Conservation (phyloP, 1,140 invertebrate genomes). For the Apis laboriosa region DNA sequence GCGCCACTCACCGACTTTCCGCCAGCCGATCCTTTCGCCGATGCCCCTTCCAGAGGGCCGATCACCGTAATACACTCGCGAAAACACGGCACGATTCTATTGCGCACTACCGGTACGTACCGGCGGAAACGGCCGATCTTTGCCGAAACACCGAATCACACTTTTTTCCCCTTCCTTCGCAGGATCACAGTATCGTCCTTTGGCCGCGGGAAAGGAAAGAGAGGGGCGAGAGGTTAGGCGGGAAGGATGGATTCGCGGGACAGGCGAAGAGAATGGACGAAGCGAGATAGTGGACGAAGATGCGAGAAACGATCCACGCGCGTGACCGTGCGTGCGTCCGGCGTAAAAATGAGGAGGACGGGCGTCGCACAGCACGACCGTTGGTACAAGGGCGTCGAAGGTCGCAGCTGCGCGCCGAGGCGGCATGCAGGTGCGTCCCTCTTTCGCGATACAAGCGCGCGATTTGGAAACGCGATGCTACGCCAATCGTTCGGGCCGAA, state of each 20-base stretch:
- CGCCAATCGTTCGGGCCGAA: constrained; percentile 7
- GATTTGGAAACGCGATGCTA: constrained; percentile 43
- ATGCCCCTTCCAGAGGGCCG: constrained; percentile 21
- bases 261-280: not conserved
- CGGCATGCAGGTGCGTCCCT: constrained; percentile 70
- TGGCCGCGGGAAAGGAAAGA: not conserved
- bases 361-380: constrained; percentile 63
- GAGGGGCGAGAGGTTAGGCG: not conserved
- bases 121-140: not conserved
- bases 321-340: constrained; percentile 47
- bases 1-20: constrained; percentile 45
- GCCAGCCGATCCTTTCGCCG: constrained; percentile 21
- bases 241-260: not conserved
- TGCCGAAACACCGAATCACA: not conserved
- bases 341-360: constrained; percentile 69
- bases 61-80: not conserved
- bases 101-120: not conserved
- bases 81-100: not conserved
- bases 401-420: constrained; percentile 73
- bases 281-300: not conserved
- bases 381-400: constrained; percentile 75
- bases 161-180: not conserved
- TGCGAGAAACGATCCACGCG: not conserved
- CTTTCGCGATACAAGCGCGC: constrained; percentile 50
- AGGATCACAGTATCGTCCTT: not conserved